Conservation (phyloP, 2,113 vertebrate species). For the Reinhardtius hippoglossoides region DNA sequence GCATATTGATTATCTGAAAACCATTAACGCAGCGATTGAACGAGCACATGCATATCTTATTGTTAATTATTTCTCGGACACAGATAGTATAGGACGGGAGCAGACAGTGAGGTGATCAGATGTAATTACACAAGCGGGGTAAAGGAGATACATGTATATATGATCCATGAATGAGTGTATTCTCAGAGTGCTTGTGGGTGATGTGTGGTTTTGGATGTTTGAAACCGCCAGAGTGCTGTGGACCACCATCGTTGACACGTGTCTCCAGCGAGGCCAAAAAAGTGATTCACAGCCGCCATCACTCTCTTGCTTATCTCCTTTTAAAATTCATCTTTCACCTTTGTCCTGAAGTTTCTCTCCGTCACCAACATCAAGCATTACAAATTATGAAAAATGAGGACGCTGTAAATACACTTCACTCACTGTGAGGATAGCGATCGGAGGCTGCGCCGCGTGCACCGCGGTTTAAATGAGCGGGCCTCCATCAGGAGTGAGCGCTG, state of each 20-base stretch:
- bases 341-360: background rate
- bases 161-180: conserved; percentile 51
- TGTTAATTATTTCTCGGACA: conserved; percentile 63
- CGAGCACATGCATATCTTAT: conserved; percentile 54
- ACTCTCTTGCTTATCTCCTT: conserved; percentile 11
- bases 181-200: conserved; percentile 38
- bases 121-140: conserved; percentile 22
- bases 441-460: conserved; percentile 24
- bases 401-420: conserved; percentile 12
- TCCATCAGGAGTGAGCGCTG: conserved; percentile 75
- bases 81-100: conserved; percentile 30
- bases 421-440: background rate
- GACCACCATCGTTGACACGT: conserved; percentile 32
- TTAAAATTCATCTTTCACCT: background rate
- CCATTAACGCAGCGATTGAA: conserved; percentile 64
- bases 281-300: conserved; percentile 36
- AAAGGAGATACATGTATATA: conserved; percentile 39
- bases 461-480: conserved; percentile 61
- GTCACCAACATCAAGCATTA: background rate
- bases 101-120: conserved; percentile 30
- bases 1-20: conserved; percentile 80
- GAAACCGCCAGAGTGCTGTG: conserved; percentile 1
- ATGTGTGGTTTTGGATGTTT: conserved; percentile 37
- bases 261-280: background rate
- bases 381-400: conserved; percentile 4